phyloP scores from a whole-genome alignment of 2,888 invertebrate species.

The Papilio elwesi region DNA sequence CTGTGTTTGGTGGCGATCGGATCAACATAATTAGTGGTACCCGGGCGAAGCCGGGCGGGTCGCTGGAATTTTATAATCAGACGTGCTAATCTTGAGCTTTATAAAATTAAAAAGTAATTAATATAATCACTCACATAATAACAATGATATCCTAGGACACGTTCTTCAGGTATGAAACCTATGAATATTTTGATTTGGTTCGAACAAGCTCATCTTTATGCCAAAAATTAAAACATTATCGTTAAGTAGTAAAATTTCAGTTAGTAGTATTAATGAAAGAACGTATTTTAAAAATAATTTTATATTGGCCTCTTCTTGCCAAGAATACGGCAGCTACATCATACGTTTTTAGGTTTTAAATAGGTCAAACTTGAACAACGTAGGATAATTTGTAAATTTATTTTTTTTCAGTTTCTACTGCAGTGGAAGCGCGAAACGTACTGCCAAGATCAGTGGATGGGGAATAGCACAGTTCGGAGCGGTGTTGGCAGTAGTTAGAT shows the following conservation, averaged over 20 bases:
- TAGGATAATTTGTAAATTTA: conserved; percentile 47
- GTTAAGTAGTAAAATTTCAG: not conserved
- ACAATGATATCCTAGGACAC: too few relatives aligned
- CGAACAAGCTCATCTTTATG: too few relatives aligned
- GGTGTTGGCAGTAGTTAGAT: conserved; percentile 57
- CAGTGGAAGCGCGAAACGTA: conserved; percentile 51
- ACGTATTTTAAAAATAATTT: conserved; percentile 23
- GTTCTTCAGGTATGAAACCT: too few relatives aligned
- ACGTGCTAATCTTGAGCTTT: too few relatives aligned
- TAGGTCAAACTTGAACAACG: conserved; percentile 58
- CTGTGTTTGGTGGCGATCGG: too few relatives aligned
- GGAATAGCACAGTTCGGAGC: conserved; percentile 53
- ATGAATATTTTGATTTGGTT: too few relatives aligned
- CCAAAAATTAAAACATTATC: too few relatives aligned
- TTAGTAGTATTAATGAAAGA: conserved; percentile 20
- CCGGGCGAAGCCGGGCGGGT: too few relatives aligned
- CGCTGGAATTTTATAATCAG: too few relatives aligned
- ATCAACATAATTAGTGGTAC: too few relatives aligned
- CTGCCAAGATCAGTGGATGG: conserved; percentile 61
- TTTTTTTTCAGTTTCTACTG: conserved; percentile 52
- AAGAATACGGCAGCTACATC: conserved; percentile 45
- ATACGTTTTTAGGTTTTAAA: conserved; percentile 53
- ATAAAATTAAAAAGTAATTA: too few relatives aligned
- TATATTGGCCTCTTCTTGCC: conserved; percentile 21
- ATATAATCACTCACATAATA: too few relatives aligned